Evolutionary conservation across 2,113 vertebrate species (phyloP).

Genomic region (Notechis scutatus): DNA sequence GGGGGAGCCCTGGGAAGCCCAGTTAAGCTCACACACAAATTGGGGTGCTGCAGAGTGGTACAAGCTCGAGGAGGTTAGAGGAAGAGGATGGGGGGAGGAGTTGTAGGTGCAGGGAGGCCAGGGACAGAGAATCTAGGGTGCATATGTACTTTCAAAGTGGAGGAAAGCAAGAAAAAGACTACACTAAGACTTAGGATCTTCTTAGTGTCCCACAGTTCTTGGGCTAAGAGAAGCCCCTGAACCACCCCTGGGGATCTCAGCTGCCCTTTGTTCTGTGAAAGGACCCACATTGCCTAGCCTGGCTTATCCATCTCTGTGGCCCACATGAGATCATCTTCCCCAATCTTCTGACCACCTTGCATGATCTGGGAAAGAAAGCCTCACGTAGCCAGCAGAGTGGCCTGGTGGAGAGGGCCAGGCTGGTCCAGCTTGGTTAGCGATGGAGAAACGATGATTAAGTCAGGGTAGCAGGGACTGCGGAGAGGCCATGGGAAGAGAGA

Average conservation of each 20-base stretch:
- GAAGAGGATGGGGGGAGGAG: neutral
- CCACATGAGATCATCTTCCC: neutral
- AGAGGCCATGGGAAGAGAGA: neutral
- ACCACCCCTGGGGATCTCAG: too few relatives aligned
- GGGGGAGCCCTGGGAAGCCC: neutral
- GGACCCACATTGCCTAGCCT: neutral
- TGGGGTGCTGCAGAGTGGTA: neutral
- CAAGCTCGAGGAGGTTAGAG: neutral
- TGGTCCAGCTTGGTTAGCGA: neutral
- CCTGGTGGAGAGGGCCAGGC: neutral
- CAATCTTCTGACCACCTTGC: neutral
- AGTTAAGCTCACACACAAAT: neutral
- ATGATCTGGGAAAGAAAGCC: neutral
- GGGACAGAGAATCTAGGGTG: neutral
- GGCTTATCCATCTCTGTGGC: neutral
- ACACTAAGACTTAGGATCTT: neutral
- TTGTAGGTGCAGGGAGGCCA: neutral
- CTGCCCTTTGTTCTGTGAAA: too few relatives aligned
- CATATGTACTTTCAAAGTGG: neutral
- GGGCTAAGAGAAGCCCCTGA: too few relatives aligned
- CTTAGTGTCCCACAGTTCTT: too few relatives aligned
- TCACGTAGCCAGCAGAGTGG: neutral
- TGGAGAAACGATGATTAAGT: neutral
- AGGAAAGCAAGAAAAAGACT: neutral
- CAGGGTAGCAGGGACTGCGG: neutral